Percentiles rank a stretch among this genome's conserved stretches.
Evolutionary conservation across 2,113 vertebrate genomes (phyloP).

Genomic region (Cyanoramphus novaezelandiae): DNA sequence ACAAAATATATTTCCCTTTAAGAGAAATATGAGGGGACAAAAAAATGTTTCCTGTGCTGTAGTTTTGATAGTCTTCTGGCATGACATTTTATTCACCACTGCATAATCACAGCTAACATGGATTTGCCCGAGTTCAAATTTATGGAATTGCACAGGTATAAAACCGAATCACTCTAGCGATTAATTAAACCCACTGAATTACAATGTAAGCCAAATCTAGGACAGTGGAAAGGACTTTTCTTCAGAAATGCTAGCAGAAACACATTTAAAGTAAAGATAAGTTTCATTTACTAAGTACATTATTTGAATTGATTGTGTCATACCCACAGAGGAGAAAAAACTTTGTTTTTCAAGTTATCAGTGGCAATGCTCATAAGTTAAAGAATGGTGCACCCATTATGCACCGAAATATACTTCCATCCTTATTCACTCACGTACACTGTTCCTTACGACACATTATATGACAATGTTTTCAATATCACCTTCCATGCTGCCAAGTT

Average conservation of each 20-base stretch:
- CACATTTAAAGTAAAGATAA: background rate
- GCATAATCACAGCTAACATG: background rate
- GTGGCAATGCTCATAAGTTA: background rate
- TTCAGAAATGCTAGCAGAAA: background rate
- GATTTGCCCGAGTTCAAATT: background rate
- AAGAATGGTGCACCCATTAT: background rate
- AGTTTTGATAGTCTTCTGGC: background rate
- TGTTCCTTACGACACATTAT: background rate
- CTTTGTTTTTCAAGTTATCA: background rate
- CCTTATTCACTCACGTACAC: background rate
- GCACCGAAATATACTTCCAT: background rate
- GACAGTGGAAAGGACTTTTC: background rate
- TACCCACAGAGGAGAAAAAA: background rate
- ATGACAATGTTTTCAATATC: background rate
- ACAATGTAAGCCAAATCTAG: background rate
- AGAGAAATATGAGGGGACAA: background rate
- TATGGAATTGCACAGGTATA: background rate
- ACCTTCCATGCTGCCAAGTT: background rate
- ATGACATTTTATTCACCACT: background rate
- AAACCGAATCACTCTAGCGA: background rate
- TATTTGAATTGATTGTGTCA: background rate
- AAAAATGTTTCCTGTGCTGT: background rate
- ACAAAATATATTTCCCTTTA: background rate
- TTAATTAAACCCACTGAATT: slow-evolving; percentile 16
- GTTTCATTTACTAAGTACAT: background rate